phyloP scores from a whole-genome alignment of 1,140 invertebrate species.

The Panagrolaimus sp. region DNA sequence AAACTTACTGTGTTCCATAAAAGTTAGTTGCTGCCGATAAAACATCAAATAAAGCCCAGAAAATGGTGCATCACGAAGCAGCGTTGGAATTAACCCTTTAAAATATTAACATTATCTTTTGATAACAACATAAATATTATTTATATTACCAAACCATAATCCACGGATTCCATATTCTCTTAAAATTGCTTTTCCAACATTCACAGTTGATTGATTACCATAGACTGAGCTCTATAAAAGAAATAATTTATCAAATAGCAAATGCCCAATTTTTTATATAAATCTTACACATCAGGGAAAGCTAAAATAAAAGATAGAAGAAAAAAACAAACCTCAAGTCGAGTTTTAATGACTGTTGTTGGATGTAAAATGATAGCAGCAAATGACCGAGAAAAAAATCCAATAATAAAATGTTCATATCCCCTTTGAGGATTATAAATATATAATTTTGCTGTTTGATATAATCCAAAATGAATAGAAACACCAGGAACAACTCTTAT shows the following conservation, averaged over 20 bases:
- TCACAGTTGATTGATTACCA: conserved; percentile 69
- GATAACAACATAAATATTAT: no score
- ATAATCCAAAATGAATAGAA: conserved; percentile 17
- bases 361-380: conserved; percentile 77
- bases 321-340: conserved; percentile 69
- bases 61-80: conserved; percentile 81
- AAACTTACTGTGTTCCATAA: conserved; percentile 17
- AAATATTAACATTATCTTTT: conserved; percentile 65
- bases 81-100: conserved; percentile 75
- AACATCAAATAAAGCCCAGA: conserved; percentile 88
- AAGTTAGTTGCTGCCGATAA: conserved; percentile 67
- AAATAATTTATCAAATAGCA: conserved; percentile 33
- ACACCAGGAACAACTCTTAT: conserved; percentile 22
- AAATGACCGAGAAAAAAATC: conserved; percentile 72
- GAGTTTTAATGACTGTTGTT: conserved; percentile 83
- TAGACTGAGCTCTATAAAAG: conserved; percentile 74
- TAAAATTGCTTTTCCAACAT: conserved; percentile 72
- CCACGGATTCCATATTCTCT: conserved; percentile 69
- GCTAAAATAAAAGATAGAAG: no score
- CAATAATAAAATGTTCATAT: conserved; percentile 65
- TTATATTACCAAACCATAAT: conserved; percentile 30
- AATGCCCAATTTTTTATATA: conserved; percentile 4
- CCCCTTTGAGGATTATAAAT: neutral
- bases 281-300: neutral
- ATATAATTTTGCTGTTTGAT: conserved; percentile 14